Evolutionary conservation across 2,797 vertebrate species (phyloP).

Genomic region (Carduelis carduelis): DNA sequence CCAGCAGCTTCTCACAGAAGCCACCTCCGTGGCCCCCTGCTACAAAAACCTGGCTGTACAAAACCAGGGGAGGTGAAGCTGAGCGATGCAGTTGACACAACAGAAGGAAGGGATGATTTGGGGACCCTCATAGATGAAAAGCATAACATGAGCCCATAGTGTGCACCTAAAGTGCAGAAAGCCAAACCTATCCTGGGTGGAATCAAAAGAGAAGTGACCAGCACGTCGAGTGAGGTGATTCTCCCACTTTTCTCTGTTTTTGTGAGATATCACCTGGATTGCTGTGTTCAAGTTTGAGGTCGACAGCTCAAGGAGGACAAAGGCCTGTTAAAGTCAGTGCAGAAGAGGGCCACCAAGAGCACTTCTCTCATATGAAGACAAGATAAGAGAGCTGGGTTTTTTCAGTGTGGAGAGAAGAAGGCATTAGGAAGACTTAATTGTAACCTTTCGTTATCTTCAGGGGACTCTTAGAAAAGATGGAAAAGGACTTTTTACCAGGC

Average conservation of each 20-base stretch:
- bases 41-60: neutral
- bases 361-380: neutral
- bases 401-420: neutral
- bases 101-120: neutral
- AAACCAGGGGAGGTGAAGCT: neutral
- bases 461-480: neutral
- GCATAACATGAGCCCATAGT: neutral
- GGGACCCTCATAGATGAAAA: neutral
- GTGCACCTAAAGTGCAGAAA: rapidly evolving
- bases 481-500: neutral
- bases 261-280: neutral
- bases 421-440: neutral
- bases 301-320: neutral
- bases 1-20: neutral
- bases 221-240: rapidly evolving
- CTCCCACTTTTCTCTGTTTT: neutral
- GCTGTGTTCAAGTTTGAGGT: neutral
- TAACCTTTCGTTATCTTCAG: neutral
- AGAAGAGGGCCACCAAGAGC: neutral
- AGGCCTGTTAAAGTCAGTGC: too few relatives aligned
- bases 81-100: neutral
- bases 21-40: rapidly evolving
- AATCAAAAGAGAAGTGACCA: neutral
- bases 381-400: neutral
- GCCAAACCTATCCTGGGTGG: neutral